Evolutionary conservation across 2,113 vertebrate genomes (phyloP), one percentile per base, ranked within the genome.

Genomic region (Myotis lucifugus): DNA sequence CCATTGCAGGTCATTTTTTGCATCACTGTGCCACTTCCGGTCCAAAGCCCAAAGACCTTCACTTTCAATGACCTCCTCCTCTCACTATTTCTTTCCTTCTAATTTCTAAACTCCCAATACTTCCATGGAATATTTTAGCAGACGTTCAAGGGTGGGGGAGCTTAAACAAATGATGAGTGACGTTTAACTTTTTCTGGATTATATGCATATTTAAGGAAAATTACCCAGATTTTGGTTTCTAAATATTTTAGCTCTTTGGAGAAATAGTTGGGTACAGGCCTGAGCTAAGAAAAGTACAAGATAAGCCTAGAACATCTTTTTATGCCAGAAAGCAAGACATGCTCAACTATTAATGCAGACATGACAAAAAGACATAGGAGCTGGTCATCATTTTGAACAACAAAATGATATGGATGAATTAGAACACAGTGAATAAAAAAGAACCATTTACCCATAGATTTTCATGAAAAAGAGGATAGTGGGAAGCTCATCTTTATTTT

Each of bases 121-220:
- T 34, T 87, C 42, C 25, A 79, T 5, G 19, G 18, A 86, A 69
- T 82, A 48, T 37, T 18, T 40, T 73, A 50, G 21, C 67, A 66
- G 37, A 56, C 29, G 21, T 7, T 84, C 2, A 12, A 11, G 8
- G 11, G 42, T 5, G 2, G 17, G 10, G 50, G 18, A 40, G 21
- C 10, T 73, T 67, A 76, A 88, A 92, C 27, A 78, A 94, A 95
- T 69, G 40, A 72, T 52, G 77, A n/a, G 46, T 48, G 40, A 86
- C 27, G 14, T 91, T 72, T 42, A 81, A 59, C 73, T 34, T 90
- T 48, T 34, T 84, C 52, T 42, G 48, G n/a, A 29, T 74, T 32
- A 56, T 27, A 61, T 27, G 5, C 27, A 95, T 73, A 81, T 82
- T 87, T 34, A 61, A 89, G 82, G 54, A 84, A 74, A 76, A 77